phyloP scores from a whole-genome alignment of 92 coral and sea anemone genomes.

The Meandrina meandrites region DNA sequence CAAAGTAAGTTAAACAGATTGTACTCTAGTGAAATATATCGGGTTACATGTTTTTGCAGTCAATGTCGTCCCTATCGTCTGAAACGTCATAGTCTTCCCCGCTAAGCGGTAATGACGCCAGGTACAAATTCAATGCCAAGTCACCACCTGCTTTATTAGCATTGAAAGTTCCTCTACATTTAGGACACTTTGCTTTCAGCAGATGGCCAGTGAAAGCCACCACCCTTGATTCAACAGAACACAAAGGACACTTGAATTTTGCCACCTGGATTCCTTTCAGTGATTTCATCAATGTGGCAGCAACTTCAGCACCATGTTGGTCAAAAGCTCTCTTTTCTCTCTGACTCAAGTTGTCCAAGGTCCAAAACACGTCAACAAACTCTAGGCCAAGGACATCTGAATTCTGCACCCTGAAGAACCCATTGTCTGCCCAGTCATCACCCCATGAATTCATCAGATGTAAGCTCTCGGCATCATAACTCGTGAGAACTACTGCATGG shows the following conservation, averaged over 20 bases:
- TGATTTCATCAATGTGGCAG: constrained; percentile 12
- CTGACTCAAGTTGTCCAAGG: not conserved
- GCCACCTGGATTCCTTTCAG: constrained; percentile 39
- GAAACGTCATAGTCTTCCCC: too few relatives aligned
- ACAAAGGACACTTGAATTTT: constrained; percentile 44
- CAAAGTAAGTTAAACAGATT: too few relatives aligned
- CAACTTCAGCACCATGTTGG: constrained; percentile 15
- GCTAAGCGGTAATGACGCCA: constrained; percentile 51
- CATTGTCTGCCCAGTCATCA: constrained; percentile 55
- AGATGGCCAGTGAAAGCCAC: constrained; percentile 33
- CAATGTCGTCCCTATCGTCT: too few relatives aligned
- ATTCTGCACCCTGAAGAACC: constrained; percentile 66
- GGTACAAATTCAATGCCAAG: constrained; percentile 55
- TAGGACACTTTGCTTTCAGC: constrained; percentile 23
- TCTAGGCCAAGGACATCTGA: constrained; percentile 60
- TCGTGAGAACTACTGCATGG: constrained; percentile 66
- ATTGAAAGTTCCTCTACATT: constrained; percentile 15
- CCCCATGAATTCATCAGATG: constrained; percentile 74
- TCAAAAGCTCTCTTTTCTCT: constrained; percentile 30
- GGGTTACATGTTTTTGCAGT: too few relatives aligned
- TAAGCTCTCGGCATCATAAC: constrained; percentile 55
- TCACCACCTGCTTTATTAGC: constrained; percentile 31
- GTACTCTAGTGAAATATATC: too few relatives aligned
- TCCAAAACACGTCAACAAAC: constrained; percentile 63
- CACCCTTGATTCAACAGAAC: constrained; percentile 16